Evolutionary conservation across 2,113 vertebrate genomes (phyloP).

Genomic region (Micronycteris hirsuta): DNA sequence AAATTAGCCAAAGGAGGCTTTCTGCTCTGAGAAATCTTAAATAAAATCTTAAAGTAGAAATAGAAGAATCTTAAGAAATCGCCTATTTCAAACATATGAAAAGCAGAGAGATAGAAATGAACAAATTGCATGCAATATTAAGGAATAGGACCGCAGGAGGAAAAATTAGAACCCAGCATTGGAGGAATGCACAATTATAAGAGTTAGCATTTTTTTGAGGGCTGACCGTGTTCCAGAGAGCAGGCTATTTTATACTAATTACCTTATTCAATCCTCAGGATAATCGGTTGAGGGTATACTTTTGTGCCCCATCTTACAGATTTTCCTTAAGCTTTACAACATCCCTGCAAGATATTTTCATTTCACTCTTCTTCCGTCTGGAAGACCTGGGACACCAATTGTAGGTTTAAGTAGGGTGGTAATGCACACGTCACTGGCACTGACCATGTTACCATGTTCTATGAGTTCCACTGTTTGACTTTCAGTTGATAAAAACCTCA

Average conservation of each 20-base stretch:
- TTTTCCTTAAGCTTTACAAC: neutral
- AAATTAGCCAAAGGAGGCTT: neutral
- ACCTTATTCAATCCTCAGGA: neutral
- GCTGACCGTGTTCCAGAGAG: neutral
- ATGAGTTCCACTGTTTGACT: neutral
- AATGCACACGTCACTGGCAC: neutral
- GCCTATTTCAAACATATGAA: neutral
- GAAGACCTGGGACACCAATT: neutral
- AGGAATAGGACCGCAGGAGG: neutral
- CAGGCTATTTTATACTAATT: neutral
- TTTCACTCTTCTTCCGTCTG: neutral
- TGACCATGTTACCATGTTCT: neutral
- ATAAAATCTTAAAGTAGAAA: neutral
- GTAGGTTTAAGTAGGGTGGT: neutral
- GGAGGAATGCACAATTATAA: neutral
- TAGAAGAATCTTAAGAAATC: neutral
- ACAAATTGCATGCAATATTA: neutral
- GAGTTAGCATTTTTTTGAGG: neutral
- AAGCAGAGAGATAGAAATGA: neutral
- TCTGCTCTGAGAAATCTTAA: neutral
- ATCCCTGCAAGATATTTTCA: neutral
- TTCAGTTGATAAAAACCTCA: neutral
- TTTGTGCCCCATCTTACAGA: neutral
- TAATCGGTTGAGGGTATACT: neutral
- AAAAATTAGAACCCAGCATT: neutral